These are phyloP conservation scores for Pemphredon lugubris DNA, from an alignment of 2,888 invertebrate genomes.

Conservation along the genomic window DNA sequence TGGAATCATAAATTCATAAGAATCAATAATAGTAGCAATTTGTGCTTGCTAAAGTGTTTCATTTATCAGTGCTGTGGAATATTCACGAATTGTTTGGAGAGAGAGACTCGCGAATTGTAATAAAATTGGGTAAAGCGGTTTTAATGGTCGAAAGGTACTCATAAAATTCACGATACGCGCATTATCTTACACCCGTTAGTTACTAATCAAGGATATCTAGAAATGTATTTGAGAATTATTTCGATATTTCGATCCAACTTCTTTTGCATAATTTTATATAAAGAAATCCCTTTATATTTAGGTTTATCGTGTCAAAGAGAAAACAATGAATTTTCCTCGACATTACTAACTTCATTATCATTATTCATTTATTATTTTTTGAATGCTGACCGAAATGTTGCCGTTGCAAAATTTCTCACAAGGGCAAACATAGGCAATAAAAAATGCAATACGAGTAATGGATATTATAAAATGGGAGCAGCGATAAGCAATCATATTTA, in stretches of 20 bases:
- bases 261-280: too few species aligned
- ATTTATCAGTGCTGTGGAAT: conserved; percentile 27
- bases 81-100: background rate
- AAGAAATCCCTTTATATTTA: too few species aligned
- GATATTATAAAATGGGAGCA: background rate
- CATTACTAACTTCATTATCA: background rate
- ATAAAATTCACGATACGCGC: conserved; percentile 12
- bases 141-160: conserved; percentile 16
- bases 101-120: too few species aligned
- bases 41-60: conserved; percentile 29
- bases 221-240: too few species aligned
- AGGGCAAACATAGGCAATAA: background rate
- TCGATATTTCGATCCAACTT: too few species aligned
- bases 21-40: conserved; percentile 15
- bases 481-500: background rate
- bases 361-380: background rate
- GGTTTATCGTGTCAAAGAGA: too few species aligned
- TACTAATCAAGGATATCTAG: background rate
- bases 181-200: conserved; percentile 10
- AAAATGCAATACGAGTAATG: background rate
- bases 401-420: background rate
- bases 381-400: background rate
- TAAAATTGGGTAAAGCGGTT: too few species aligned
- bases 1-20: conserved; percentile 62
- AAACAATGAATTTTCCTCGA: background rate